A percentile compares a stretch with the other conserved stretches of the same genome.
phyloP scores from a whole-genome alignment of 2,888 invertebrate species.

The Pristionchus maxplancki region DNA sequence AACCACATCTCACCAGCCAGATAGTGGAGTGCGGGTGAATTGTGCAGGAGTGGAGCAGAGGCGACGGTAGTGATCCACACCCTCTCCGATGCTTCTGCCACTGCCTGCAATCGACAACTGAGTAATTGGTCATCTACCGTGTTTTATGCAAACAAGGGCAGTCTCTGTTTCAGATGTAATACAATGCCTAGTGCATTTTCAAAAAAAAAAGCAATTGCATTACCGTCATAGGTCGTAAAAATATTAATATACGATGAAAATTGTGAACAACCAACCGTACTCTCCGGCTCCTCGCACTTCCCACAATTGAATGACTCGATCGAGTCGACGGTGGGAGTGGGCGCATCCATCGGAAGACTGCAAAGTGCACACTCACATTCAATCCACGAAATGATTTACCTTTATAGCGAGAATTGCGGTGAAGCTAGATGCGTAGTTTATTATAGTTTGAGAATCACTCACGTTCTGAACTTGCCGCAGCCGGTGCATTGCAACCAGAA shows the following conservation, averaged over 20 bases:
- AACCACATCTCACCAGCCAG: not conserved
- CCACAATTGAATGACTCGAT: conserved; percentile 56
- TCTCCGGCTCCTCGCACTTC: conserved; percentile 57
- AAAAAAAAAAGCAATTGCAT: too few species aligned
- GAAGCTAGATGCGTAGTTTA: too few species aligned
- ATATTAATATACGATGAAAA: too few species aligned
- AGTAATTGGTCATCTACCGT: not conserved
- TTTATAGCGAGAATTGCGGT: too few species aligned
- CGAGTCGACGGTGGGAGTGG: conserved; percentile 51
- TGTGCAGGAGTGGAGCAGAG: conserved; percentile 64
- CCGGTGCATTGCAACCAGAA: conserved; percentile 65
- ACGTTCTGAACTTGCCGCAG: conserved; percentile 62
- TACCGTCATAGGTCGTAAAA: too few species aligned
- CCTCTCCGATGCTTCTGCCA: conserved; percentile 15
- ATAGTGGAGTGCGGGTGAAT: conserved; percentile 63
- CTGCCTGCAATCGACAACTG: not conserved
- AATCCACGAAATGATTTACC: too few species aligned
- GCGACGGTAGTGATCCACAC: conserved; percentile 50
- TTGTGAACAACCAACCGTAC: conserved; percentile 48
- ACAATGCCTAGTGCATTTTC: too few species aligned
- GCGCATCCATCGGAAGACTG: conserved; percentile 39
- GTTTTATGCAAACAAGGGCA: not conserved
- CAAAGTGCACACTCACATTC: too few species aligned
- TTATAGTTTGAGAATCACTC: not conserved
- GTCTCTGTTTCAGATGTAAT: too few species aligned